Evolutionary conservation across 1,140 invertebrate species (phyloP).

Genomic region (Drosophila sp.): DNA sequence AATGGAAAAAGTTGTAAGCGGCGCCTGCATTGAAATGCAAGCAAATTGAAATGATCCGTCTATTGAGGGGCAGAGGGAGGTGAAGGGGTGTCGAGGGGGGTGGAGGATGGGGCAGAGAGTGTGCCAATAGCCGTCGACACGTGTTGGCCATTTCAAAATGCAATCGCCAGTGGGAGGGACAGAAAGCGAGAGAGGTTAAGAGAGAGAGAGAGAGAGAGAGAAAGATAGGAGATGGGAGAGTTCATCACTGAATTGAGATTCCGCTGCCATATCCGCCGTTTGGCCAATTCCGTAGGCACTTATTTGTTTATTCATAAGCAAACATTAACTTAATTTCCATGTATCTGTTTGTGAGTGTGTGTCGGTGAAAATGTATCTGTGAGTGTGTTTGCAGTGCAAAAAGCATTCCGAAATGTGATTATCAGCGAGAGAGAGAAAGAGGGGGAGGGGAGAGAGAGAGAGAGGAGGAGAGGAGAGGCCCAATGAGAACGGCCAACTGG

Average conservation of each 20-base stretch:
- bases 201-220: background rate
- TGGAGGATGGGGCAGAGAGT: no score
- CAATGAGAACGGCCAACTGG: constrained; percentile 29
- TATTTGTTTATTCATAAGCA: constrained; percentile 84
- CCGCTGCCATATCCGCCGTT: constrained; percentile 15
- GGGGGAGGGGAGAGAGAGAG: background rate
- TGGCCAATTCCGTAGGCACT: constrained; percentile 64
- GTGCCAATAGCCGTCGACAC: constrained; percentile 52
- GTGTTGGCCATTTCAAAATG: constrained; percentile 82
- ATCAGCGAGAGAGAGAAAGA: constrained; percentile 54
- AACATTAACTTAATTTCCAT: constrained; percentile 84
- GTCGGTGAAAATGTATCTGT: constrained; percentile 1
- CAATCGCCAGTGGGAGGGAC: constrained; percentile 57
- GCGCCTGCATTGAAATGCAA: constrained; percentile 76
- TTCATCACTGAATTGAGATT: constrained; percentile 59
- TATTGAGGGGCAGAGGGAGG: background rate
- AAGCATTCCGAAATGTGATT: constrained; percentile 79
- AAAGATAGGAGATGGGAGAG: constrained; percentile 29
- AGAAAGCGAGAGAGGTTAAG: background rate
- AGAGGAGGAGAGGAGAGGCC: constrained; percentile 32
- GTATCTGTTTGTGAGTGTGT: constrained; percentile 20
- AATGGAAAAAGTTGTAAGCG: constrained; percentile 75
- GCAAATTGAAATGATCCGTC: constrained; percentile 76
- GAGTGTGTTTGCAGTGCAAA: constrained; percentile 46
- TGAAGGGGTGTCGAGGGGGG: background rate